phyloP scores from a whole-genome alignment of 1,140 invertebrate species.

The Diabrotica undecimpunctata region DNA sequence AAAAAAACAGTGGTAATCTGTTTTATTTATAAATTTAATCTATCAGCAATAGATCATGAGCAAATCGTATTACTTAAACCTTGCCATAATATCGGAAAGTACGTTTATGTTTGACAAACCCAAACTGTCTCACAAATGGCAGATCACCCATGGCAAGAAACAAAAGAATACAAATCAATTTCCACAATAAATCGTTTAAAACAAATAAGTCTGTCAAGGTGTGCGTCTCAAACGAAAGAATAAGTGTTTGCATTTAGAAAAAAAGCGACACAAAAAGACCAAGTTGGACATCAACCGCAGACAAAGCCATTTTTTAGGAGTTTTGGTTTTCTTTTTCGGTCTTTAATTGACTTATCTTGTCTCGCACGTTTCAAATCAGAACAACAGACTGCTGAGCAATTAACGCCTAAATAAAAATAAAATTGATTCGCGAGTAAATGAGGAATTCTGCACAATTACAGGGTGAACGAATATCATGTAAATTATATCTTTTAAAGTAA shows the following conservation, averaged over 20 bases:
- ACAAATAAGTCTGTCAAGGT: background rate
- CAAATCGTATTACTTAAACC: too few relatives aligned
- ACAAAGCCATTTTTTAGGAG: background rate
- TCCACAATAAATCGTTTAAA: background rate
- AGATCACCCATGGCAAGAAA: background rate
- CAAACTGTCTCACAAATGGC: background rate
- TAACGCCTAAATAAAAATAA: background rate
- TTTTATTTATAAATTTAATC: too few relatives aligned
- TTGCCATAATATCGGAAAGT: too few relatives aligned
- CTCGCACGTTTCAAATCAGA: background rate
- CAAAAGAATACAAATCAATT: background rate
- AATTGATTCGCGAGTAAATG: too few relatives aligned
- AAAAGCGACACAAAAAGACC: background rate
- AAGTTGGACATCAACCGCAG: background rate
- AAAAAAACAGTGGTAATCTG: too few relatives aligned
- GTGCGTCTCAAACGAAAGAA: background rate
- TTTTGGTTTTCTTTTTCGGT: background rate
- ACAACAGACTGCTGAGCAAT: background rate
- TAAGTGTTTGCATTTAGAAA: background rate
- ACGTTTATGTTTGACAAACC: background rate
- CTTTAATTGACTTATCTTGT: slow-evolving; percentile 2
- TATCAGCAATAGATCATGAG: too few relatives aligned
- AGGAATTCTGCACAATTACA: too few relatives aligned
- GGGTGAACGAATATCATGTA: too few relatives aligned
- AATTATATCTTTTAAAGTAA: too few relatives aligned